Conservation (phyloP, 2,113 vertebrate genomes). For the Archocentrus centrarchus region DNA sequence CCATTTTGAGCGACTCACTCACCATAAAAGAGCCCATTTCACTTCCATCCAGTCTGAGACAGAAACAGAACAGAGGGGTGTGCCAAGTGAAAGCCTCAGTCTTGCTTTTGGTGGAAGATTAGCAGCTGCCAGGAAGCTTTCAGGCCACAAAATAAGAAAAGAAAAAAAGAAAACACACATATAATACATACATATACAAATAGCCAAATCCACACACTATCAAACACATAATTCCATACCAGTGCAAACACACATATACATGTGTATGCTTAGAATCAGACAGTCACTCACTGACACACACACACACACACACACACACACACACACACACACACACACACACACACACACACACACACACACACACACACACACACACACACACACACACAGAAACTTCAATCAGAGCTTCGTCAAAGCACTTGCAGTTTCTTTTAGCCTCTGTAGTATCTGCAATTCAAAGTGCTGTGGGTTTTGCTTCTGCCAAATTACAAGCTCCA, state of each 20-base stretch:
- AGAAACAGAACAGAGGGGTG: constrained; percentile 55
- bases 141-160: constrained; percentile 25
- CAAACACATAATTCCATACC: neutral
- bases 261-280: neutral
- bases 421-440: constrained; percentile 59
- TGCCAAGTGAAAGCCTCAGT: constrained; percentile 51
- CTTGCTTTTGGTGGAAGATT: constrained; percentile 64
- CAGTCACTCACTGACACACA: neutral
- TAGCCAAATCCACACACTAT: constrained; percentile 8
- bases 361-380: neutral
- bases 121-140: constrained; percentile 62
- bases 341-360: neutral
- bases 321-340: neutral
- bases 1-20: constrained; percentile 44
- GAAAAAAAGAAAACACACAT: constrained; percentile 8
- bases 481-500: constrained; percentile 82
- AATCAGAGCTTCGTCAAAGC: constrained; percentile 52
- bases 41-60: constrained; percentile 61
- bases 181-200: constrained; percentile 18
- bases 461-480: constrained; percentile 68
- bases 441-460: constrained; percentile 74
- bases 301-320: neutral
- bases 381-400: constrained; percentile 37
- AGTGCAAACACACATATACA: neutral
- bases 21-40: constrained; percentile 61